Evolutionary conservation across 2,797 vertebrate species (phyloP).

Genomic region (Saxicola maurus): DNA sequence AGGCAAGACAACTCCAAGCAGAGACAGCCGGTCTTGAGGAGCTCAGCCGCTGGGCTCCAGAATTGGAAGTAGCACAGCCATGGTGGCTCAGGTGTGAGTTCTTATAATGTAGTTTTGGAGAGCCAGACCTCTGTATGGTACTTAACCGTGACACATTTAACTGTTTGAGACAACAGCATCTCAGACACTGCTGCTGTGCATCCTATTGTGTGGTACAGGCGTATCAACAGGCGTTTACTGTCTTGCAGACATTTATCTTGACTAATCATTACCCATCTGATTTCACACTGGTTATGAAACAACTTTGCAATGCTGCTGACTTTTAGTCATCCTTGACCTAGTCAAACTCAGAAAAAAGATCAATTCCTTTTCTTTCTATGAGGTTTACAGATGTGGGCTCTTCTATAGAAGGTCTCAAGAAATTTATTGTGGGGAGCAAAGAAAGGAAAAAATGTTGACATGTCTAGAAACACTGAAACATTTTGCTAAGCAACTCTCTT

Average conservation of each 20-base stretch:
- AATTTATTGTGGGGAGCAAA: background rate
- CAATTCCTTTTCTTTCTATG: background rate
- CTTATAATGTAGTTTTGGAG: background rate
- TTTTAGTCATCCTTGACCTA: background rate
- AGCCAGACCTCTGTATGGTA: background rate
- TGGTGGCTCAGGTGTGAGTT: background rate
- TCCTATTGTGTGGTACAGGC: accelerated
- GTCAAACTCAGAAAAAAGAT: background rate
- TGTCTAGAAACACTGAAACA: background rate
- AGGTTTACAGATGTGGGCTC: background rate
- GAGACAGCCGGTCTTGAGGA: background rate
- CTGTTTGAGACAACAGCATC: background rate
- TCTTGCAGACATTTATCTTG: background rate
- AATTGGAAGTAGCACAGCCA: background rate
- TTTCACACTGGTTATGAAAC: background rate
- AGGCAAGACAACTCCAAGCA: background rate
- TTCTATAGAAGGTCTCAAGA: background rate
- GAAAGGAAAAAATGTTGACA: background rate
- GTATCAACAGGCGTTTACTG: background rate
- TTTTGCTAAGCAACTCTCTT: background rate
- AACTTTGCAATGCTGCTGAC: background rate
- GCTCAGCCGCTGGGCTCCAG: background rate
- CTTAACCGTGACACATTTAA: background rate
- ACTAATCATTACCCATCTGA: background rate
- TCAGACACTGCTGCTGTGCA: background rate